These are phyloP conservation scores for Labia minor DNA, from an alignment of 2,888 invertebrate species.

Conservation along the genomic window DNA sequence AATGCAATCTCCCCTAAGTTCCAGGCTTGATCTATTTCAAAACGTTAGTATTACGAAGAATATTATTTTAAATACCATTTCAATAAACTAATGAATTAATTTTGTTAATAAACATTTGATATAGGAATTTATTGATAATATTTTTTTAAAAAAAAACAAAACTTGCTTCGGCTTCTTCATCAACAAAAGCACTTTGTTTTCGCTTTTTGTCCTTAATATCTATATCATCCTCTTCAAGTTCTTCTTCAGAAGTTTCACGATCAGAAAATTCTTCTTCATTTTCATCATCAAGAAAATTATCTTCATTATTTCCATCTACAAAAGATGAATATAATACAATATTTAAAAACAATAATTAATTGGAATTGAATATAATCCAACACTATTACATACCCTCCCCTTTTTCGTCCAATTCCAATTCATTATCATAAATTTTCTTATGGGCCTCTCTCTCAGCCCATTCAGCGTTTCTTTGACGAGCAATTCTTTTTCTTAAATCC, in stretches of 20 bases:
- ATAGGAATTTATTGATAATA: too few relatives aligned
- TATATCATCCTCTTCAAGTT: slow-evolving; percentile 33
- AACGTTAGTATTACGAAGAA: too few relatives aligned
- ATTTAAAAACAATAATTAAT: too few relatives aligned
- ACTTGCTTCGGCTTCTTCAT: slow-evolving; percentile 41
- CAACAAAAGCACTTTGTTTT: slow-evolving; percentile 35
- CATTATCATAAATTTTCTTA: slow-evolving; percentile 36
- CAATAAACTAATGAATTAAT: too few relatives aligned
- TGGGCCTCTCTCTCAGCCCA: slow-evolving; percentile 53
- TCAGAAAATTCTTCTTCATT: slow-evolving; percentile 31
- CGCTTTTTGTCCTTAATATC: slow-evolving; percentile 28
- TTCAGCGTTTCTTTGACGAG: slow-evolving; percentile 55
- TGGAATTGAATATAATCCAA: neutral
- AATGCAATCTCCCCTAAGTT: too few relatives aligned
- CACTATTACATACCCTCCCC: slow-evolving; percentile 28
- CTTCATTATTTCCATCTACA: slow-evolving; percentile 26
- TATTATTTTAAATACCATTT: too few relatives aligned
- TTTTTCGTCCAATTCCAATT: slow-evolving; percentile 35
- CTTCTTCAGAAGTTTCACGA: slow-evolving; percentile 31
- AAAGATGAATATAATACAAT: slow-evolving; percentile 22
- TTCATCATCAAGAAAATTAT: slow-evolving; percentile 29
- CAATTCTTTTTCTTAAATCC: slow-evolving; percentile 59
- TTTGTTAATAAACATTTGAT: too few relatives aligned
- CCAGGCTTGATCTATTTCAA: too few relatives aligned
- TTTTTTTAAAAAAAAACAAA: neutral